Evolutionary conservation across 2,113 vertebrate genomes (phyloP).

Genomic region (Trogon surrucura): DNA sequence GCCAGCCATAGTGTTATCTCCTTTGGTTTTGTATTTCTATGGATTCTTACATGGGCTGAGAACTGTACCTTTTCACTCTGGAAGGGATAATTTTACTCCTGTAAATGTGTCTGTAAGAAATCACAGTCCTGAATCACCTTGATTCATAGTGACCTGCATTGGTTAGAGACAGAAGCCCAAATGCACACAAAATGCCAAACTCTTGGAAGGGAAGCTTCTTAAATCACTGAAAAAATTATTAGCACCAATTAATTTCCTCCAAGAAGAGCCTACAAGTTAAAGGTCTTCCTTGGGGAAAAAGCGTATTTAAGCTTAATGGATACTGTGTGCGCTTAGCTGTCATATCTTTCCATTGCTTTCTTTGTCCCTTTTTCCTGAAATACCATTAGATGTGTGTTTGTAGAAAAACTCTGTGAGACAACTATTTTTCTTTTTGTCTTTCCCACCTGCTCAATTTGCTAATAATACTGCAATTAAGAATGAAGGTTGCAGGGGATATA

Average conservation of each 20-base stretch:
- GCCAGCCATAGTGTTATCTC: neutral
- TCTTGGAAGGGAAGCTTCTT: neutral
- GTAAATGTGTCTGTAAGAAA: neutral
- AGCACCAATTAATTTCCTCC: neutral
- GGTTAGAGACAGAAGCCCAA: neutral
- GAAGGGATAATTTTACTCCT: neutral
- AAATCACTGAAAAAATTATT: neutral
- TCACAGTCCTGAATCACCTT: neutral
- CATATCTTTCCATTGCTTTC: neutral
- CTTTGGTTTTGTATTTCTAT: neutral
- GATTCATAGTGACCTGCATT: neutral
- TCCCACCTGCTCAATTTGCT: neutral
- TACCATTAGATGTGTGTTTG: neutral
- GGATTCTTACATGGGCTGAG: neutral
- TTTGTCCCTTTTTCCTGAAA: neutral
- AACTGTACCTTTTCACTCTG: neutral
- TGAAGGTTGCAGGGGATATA: neutral
- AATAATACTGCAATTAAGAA: neutral
- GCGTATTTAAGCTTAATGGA: rapidly evolving
- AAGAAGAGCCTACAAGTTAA: neutral
- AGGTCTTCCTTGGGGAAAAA: neutral
- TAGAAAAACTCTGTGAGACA: neutral
- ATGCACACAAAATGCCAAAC: neutral
- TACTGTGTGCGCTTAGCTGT: neutral
- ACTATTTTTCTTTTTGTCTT: neutral